These are phyloP conservation scores for Eupsilia transversa DNA, from an alignment of 2,888 invertebrate genomes.

Conservation along the genomic window DNA sequence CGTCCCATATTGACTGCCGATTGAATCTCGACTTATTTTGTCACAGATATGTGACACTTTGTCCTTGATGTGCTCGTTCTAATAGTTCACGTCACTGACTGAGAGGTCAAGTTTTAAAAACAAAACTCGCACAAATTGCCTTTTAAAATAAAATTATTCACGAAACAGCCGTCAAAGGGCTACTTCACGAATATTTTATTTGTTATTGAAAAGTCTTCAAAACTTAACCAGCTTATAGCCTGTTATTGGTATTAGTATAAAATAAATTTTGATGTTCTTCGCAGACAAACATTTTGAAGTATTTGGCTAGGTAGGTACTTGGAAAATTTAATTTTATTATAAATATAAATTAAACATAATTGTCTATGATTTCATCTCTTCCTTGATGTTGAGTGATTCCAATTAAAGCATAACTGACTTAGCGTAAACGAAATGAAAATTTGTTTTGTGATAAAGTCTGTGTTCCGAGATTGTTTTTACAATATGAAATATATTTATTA, in stretches of 20 bases:
- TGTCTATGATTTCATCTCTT: conserved; percentile 30
- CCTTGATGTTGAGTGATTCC: conserved; percentile 39
- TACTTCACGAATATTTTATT: conserved; percentile 31
- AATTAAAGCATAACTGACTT: conserved; percentile 24
- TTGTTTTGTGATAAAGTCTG: not conserved
- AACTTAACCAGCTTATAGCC: conserved; percentile 31
- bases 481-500: conserved; percentile 11
- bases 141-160: conserved; percentile 18
- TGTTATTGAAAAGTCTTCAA: conserved; percentile 31
- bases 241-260: conserved; percentile 3
- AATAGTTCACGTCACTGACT: not conserved
- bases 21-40: conserved; percentile 29
- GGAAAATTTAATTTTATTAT: conserved; percentile 22
- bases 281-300: conserved; percentile 2
- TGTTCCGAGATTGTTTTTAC: conserved; percentile 1
- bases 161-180: conserved; percentile 19
- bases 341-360: conserved; percentile 13
- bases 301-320: conserved; percentile 19
- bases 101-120: not conserved
- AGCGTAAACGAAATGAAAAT: conserved; percentile 21
- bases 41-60: conserved; percentile 7
- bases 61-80: not conserved
- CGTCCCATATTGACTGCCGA: conserved; percentile 37
- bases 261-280: conserved; percentile 22
- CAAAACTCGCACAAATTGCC: not conserved